Evolutionary conservation across 37 sponge, comb jelly and placozoan species (phyloP).

Genomic region (Ianthella basta): DNA sequence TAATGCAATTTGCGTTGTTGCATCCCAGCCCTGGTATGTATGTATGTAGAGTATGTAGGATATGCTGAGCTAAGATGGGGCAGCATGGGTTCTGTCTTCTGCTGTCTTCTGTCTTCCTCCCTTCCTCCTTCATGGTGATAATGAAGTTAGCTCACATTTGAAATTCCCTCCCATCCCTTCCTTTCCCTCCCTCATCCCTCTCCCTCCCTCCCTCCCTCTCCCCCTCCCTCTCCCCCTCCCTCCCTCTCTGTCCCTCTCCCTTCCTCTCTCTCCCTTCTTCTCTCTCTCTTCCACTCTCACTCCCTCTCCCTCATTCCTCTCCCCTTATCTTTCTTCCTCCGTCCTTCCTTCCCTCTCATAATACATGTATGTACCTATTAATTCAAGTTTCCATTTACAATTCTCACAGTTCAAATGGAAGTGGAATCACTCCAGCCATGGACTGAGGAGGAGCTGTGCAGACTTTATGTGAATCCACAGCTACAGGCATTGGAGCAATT

Average conservation of each 20-base stretch:
- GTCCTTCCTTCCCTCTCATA: conserved; percentile 25
- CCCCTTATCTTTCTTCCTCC: conserved; percentile 29
- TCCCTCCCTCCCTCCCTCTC: conserved; percentile 12
- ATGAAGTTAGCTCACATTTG: too few species aligned
- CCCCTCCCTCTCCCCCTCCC: conserved; percentile 25
- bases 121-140: too few species aligned
- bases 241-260: conserved; percentile 3
- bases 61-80: too few species aligned
- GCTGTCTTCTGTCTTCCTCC: conserved; percentile 28
- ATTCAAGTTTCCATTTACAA: conserved; percentile 5
- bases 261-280: conserved; percentile 6
- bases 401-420: conserved; percentile 24
- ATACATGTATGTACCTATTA: too few species aligned
- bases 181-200: not conserved
- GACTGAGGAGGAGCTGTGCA: conserved; percentile 78
- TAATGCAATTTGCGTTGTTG: conserved; percentile 7
- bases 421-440: conserved; percentile 57
- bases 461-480: conserved; percentile 83
- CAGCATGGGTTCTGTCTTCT: not conserved
- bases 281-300: not conserved
- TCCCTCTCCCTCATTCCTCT: not conserved
- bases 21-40: too few species aligned
- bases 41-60: too few species aligned
- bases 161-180: not conserved
- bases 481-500: conserved; percentile 71